phyloP scores from a whole-genome alignment of 2,797 vertebrate genomes.

The Lepus townsendii region DNA sequence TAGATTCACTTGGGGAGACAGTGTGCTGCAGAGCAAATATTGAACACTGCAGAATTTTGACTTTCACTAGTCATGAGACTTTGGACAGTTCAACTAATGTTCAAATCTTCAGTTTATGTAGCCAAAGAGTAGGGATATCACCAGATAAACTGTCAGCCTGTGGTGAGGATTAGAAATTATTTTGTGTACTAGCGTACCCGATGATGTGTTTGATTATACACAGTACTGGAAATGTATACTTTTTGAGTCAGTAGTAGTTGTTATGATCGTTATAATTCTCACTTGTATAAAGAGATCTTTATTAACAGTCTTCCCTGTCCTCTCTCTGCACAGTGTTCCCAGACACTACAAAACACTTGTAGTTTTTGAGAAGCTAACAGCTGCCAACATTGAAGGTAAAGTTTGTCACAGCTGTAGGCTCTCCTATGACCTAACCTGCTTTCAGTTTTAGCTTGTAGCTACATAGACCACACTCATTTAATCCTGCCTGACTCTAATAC shows the following conservation, averaged over 20 bases:
- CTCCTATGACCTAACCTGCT: neutral
- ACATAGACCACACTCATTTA: neutral
- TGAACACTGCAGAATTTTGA: neutral
- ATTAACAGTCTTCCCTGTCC: neutral
- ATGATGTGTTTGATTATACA: neutral
- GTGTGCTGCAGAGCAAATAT: neutral
- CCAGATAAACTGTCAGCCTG: neutral
- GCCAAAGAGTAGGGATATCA: conserved; percentile 1
- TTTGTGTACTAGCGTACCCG: neutral
- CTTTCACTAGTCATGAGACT: neutral
- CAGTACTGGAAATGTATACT: neutral
- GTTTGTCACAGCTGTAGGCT: neutral
- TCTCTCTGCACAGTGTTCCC: neutral
- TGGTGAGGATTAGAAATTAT: neutral
- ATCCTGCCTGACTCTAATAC: neutral
- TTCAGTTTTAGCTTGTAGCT: neutral
- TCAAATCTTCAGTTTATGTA: neutral
- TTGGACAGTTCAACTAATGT: neutral
- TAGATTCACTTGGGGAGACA: neutral
- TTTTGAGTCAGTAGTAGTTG: neutral
- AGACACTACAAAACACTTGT: neutral
- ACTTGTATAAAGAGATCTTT: neutral
- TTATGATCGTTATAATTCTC: neutral
- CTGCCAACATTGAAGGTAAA: neutral
- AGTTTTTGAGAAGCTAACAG: neutral